Evolutionary conservation across 2,888 invertebrate species (phyloP), one percentile per base, ranked within the genome.

Genomic region (Tipula vernalis): DNA sequence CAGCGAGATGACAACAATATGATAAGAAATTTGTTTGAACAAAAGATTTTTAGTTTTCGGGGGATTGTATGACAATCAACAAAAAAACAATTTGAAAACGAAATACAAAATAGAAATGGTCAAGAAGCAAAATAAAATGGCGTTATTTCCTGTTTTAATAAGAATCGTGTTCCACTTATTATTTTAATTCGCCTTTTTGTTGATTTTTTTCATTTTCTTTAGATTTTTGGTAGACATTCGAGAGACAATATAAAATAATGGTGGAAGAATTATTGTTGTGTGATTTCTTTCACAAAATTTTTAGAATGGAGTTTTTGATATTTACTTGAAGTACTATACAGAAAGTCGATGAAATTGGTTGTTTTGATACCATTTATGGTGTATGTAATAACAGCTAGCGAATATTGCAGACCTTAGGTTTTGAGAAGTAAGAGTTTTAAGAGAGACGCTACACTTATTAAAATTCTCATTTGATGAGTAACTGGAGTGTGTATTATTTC

Each of bases 91-190:
- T 4, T 39, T n/a, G n/a, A 28, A 83, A 28, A 1, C 42, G 83
- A 83, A 83, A n/a, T 12, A 42, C 42, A 12, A 85, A n/a, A 85
- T 42, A 42, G 41, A 85, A 85, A 42, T 42, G 85, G 85, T 85
- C 85, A 85, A 85, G 85, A 85, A 71, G 71, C 71, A 71, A 42
- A 85, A 85, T 42, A 85, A 85, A 85, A 85, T 85, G 85, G 85
- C 85, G 39, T 85, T 42, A 85, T 42, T 85, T 85, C 85, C 85
- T 85, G 85, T 85, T 85, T 41, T 36, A 3, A 28, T 28, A 71
- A 28, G 71, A 71, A 71, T 71, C 28, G 18, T 71, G 71, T 71
- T 71, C 71, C 71, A 71, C 51, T 51, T 51, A 51, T 51, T 51
- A 51, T 51, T 51, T 51, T 51, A 51, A 71, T 71, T 71, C 71